These are phyloP conservation scores for Cryptotermes secundus DNA, from an alignment of 1,140 invertebrate genomes.

Conservation along the genomic window DNA sequence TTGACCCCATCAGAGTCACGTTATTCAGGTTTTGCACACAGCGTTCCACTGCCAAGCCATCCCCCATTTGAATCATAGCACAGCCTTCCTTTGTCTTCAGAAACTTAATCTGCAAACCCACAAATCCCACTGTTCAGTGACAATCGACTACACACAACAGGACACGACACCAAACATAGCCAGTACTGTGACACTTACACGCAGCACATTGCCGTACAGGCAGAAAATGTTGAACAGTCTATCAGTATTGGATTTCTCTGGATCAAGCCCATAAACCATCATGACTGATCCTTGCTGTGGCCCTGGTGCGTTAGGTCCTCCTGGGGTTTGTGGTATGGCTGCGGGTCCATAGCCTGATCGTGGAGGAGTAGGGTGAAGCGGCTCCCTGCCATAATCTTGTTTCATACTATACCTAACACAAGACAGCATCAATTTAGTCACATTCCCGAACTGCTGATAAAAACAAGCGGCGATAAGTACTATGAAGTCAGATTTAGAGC, in stretches of 20 bases:
- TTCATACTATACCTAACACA: slow-evolving; percentile 47
- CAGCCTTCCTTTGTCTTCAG: slow-evolving; percentile 98
- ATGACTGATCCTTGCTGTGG: slow-evolving; percentile 83
- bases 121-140: not conserved
- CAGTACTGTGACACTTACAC: slow-evolving; percentile 65
- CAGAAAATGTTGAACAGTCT: slow-evolving; percentile 98
- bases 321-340: slow-evolving; percentile 50
- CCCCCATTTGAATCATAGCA: slow-evolving; percentile 99
- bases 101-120: slow-evolving; percentile 87
- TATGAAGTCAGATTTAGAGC: too few relatives aligned
- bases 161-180: not conserved
- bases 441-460: not conserved
- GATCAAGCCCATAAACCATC: slow-evolving; percentile 97
- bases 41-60: slow-evolving; percentile 89
- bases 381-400: slow-evolving; percentile 51
- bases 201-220: slow-evolving; percentile 95
- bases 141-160: not conserved
- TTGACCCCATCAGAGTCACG: slow-evolving; percentile 53
- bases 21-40: slow-evolving; percentile 95
- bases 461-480: too few relatives aligned
- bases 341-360: slow-evolving; percentile 48
- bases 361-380: slow-evolving; percentile 51
- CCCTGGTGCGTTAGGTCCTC: slow-evolving; percentile 44
- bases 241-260: slow-evolving; percentile 91
- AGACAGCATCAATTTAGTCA: not conserved